These are phyloP conservation scores for Meandrina meandrites DNA, from an alignment of 92 coral and sea anemone genomes.

Conservation along the genomic window DNA sequence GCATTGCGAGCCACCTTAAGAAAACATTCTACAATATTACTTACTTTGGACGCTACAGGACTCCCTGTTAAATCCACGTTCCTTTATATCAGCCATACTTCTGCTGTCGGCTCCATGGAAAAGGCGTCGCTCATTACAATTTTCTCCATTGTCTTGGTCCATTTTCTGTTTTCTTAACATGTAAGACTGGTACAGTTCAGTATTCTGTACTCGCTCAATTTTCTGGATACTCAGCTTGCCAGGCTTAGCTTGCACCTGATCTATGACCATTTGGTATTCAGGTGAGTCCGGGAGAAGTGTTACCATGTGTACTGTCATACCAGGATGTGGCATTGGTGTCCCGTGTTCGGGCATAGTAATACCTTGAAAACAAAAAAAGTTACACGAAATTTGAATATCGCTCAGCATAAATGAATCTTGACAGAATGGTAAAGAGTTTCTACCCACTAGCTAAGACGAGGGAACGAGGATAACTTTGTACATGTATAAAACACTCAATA, in stretches of 20 bases:
- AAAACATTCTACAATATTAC: neutral
- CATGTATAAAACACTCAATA: too few relatives aligned
- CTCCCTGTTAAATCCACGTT: constrained; percentile 72
- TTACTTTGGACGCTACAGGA: constrained; percentile 75
- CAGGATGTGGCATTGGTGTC: constrained; percentile 42
- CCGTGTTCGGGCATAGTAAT: constrained; percentile 27
- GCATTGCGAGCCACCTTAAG: too few relatives aligned
- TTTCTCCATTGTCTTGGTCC: constrained; percentile 68
- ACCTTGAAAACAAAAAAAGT: constrained; percentile 6
- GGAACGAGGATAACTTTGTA: too few relatives aligned
- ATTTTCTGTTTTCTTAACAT: constrained; percentile 70
- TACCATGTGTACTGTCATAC: constrained; percentile 17
- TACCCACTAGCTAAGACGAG: too few relatives aligned
- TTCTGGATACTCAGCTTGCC: constrained; percentile 25
- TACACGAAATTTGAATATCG: too few relatives aligned
- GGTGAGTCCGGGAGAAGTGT: constrained; percentile 25
- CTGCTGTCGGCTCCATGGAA: too few relatives aligned
- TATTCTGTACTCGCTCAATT: constrained; percentile 81
- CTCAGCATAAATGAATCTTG: too few relatives aligned
- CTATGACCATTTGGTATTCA: constrained; percentile 60
- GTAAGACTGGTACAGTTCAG: constrained; percentile 63
- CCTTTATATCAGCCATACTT: constrained; percentile 56
- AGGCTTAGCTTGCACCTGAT: constrained; percentile 39
- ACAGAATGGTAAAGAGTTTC: too few relatives aligned
- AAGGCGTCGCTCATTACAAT: constrained; percentile 54